Percentiles rank a stretch among this genome's conserved stretches.
phyloP scores from a whole-genome alignment of 2,113 vertebrate genomes.

The Monopterus albus region DNA sequence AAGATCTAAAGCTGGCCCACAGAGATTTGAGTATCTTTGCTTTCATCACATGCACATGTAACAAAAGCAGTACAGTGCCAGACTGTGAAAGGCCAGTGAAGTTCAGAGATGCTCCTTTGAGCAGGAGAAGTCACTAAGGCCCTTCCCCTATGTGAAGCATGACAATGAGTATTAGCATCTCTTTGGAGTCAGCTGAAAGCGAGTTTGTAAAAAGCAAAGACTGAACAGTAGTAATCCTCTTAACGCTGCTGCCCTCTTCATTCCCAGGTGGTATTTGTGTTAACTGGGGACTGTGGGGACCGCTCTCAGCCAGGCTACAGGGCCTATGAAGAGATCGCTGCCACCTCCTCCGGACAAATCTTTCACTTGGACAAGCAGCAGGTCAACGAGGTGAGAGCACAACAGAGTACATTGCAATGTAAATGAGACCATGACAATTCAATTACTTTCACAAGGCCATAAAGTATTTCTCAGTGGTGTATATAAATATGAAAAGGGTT shows the following conservation, averaged over 20 bases:
- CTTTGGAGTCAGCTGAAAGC: constrained; percentile 31
- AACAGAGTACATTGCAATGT: not conserved
- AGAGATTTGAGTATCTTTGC: constrained; percentile 20
- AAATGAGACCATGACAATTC: not conserved
- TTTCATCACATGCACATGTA: constrained; percentile 31
- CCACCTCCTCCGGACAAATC: constrained; percentile 93
- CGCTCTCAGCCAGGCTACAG: constrained; percentile 92
- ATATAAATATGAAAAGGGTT: not conserved
- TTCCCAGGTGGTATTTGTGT: constrained; percentile 91
- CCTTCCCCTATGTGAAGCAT: constrained; percentile 13
- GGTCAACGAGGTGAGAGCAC: constrained; percentile 89
- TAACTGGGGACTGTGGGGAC: constrained; percentile 95
- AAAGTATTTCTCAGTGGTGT: not conserved
- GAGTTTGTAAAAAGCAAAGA: constrained; percentile 36
- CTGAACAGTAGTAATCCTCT: constrained; percentile 39
- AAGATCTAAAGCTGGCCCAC: not conserved
- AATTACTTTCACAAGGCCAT: not conserved
- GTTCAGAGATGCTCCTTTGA: constrained; percentile 24
- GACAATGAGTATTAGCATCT: constrained; percentile 54
- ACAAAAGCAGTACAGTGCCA: constrained; percentile 24
- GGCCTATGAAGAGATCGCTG: constrained; percentile 91
- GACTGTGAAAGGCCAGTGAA: constrained; percentile 39
- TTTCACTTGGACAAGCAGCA: constrained; percentile 96
- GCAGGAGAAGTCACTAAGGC: constrained; percentile 9
- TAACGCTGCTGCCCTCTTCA: constrained; percentile 28